Evolutionary conservation across 1,140 invertebrate species (phyloP).

Genomic region (Tachypleus tridentatus): DNA sequence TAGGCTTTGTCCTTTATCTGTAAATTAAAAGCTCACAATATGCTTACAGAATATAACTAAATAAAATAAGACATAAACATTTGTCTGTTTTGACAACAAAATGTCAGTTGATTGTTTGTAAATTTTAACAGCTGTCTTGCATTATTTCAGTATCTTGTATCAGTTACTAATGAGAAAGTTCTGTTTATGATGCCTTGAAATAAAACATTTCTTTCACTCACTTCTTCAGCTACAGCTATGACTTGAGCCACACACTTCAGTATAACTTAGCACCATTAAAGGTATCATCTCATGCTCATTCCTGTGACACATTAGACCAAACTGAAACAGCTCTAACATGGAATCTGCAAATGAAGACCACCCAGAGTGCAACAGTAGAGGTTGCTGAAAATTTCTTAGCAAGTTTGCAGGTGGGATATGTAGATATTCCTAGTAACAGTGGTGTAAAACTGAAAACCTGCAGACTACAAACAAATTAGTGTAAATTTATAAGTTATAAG

Average conservation of each 20-base stretch:
- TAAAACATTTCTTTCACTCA: neutral
- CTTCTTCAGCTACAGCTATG: slow-evolving; percentile 75
- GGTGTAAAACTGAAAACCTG: no score
- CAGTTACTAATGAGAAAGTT: slow-evolving; percentile 1
- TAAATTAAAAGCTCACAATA: no score
- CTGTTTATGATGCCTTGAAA: slow-evolving; percentile 23
- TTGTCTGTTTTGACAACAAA: no score
- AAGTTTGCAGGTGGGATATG: slow-evolving; percentile 11
- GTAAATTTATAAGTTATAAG: no score
- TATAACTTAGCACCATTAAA: slow-evolving; percentile 64
- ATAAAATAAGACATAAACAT: no score
- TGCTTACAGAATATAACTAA: no score
- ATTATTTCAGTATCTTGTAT: neutral
- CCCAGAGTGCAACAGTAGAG: slow-evolving; percentile 11
- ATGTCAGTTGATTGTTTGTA: no score
- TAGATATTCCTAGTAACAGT: neutral
- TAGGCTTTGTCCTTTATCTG: no score
- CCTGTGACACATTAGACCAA: slow-evolving; percentile 11
- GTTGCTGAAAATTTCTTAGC: slow-evolving; percentile 19
- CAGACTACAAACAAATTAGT: no score
- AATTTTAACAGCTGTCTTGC: no score
- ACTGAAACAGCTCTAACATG: slow-evolving; percentile 12
- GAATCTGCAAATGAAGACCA: slow-evolving; percentile 14
- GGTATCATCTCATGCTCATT: slow-evolving; percentile 8
- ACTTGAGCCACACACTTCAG: slow-evolving; percentile 88